phyloP scores from a whole-genome alignment of 2,888 invertebrate genomes.

The Leptinotarsa peninsularis region DNA sequence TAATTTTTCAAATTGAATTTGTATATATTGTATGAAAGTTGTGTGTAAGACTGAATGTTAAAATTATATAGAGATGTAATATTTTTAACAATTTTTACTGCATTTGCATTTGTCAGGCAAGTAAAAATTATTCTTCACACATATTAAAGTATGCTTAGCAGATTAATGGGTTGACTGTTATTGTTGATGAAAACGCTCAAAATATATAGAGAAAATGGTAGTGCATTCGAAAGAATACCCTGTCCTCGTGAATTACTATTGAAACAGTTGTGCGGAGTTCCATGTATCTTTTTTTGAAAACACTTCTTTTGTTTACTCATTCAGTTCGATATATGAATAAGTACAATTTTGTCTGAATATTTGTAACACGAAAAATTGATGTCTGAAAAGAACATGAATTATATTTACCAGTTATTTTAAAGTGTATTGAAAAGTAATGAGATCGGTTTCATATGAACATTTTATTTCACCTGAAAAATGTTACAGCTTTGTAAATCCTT shows the following conservation, averaged over 20 bases:
- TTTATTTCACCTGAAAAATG: no score
- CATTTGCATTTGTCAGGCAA: constrained; percentile 47
- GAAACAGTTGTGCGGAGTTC: no score
- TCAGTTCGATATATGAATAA: no score
- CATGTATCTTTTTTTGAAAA: no score
- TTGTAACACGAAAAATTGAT: no score
- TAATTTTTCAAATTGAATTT: constrained; percentile 51
- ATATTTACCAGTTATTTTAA: not conserved
- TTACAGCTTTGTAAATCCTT: no score
- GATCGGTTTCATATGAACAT: not conserved
- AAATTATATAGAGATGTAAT: constrained; percentile 47
- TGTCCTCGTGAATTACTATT: not conserved
- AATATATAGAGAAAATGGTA: constrained; percentile 41
- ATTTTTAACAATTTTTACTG: constrained; percentile 49
- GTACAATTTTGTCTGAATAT: no score
- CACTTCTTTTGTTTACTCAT: no score
- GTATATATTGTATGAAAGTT: constrained; percentile 59
- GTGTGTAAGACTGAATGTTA: constrained; percentile 45
- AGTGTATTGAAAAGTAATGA: not conserved
- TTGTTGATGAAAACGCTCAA: constrained; percentile 8
- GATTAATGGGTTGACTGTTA: constrained; percentile 20
- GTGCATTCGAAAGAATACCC: not conserved
- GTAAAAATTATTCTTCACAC: constrained; percentile 32
- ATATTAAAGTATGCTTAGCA: constrained; percentile 26
- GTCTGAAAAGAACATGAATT: no score